Percentiles rank a stretch among this genome's conserved stretches.
phyloP scores from a whole-genome alignment of 92 coral and sea anemone species.

The Actinostola sp. region DNA sequence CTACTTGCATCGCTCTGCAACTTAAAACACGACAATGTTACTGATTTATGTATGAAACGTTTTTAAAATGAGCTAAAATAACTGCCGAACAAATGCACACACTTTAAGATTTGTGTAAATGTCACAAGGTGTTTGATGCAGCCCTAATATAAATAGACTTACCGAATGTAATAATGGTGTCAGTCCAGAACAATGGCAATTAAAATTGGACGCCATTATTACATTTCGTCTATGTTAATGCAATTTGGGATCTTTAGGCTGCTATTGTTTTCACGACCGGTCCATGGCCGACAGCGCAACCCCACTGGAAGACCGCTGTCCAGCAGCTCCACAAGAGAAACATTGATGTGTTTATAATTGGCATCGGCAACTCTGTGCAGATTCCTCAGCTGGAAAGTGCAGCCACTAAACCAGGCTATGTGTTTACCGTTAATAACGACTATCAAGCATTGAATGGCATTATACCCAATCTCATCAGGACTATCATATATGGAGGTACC shows the following conservation, averaged over 20 bases:
- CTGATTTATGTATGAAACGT: too few species aligned
- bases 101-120: too few species aligned
- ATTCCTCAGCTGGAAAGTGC: conserved; percentile 65
- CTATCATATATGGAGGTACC: conserved; percentile 65
- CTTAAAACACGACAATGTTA: too few species aligned
- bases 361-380: conserved; percentile 19
- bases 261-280: conserved; percentile 37
- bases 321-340: conserved; percentile 3
- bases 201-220: too few species aligned
- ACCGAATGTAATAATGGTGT: too few species aligned
- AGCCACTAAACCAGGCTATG: conserved; percentile 45
- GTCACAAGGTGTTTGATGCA: too few species aligned
- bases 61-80: too few species aligned
- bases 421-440: conserved; percentile 37
- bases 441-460: conserved; percentile 10
- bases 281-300: conserved; percentile 26
- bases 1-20: too few species aligned
- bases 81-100: too few species aligned
- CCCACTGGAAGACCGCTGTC: conserved; percentile 23
- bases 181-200: too few species aligned
- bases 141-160: too few species aligned
- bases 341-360: conserved; percentile 25
- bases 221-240: too few species aligned
- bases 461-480: conserved; percentile 54
- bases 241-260: not conserved